phyloP scores from a whole-genome alignment of 2,797 vertebrate genomes.

The Hafferia zeledoni region DNA sequence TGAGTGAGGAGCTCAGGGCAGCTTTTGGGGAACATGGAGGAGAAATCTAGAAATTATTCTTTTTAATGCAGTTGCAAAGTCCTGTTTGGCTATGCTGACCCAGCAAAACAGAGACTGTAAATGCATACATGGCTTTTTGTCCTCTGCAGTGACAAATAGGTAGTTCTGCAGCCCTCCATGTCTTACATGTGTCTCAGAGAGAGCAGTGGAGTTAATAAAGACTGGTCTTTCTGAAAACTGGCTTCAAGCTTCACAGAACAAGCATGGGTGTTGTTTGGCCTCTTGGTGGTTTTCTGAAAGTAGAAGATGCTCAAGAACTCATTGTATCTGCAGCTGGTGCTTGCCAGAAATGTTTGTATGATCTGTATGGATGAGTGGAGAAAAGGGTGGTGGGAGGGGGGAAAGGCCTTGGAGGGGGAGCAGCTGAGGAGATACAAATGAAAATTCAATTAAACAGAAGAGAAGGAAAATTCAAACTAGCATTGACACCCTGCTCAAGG shows the following conservation, averaged over 20 bases:
- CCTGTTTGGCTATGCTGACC: neutral
- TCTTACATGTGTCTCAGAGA: neutral
- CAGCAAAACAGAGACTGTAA: neutral
- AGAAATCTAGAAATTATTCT: neutral
- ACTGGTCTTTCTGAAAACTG: neutral
- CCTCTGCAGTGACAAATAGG: neutral
- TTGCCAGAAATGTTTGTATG: conserved; percentile 37
- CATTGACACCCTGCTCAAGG: neutral
- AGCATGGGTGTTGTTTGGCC: neutral
- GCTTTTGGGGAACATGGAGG: neutral
- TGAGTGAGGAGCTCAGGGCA: neutral
- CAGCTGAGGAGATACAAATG: conserved; percentile 21
- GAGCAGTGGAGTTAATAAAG: neutral
- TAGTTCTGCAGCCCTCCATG: neutral
- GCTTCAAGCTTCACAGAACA: conserved; percentile 19
- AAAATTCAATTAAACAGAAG: conserved; percentile 64
- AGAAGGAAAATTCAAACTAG: conserved; percentile 22
- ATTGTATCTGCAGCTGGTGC: conserved; percentile 58
- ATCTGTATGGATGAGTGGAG: conserved; percentile 52
- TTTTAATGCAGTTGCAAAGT: neutral
- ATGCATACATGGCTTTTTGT: neutral
- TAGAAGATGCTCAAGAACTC: conserved; percentile 53
- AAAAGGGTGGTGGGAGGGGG: neutral
- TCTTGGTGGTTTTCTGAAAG: conserved; percentile 62
- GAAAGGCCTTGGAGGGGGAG: conserved; percentile 34